Conservation (phyloP, 2,888 invertebrate species). For the Parthenolecanium corni region DNA sequence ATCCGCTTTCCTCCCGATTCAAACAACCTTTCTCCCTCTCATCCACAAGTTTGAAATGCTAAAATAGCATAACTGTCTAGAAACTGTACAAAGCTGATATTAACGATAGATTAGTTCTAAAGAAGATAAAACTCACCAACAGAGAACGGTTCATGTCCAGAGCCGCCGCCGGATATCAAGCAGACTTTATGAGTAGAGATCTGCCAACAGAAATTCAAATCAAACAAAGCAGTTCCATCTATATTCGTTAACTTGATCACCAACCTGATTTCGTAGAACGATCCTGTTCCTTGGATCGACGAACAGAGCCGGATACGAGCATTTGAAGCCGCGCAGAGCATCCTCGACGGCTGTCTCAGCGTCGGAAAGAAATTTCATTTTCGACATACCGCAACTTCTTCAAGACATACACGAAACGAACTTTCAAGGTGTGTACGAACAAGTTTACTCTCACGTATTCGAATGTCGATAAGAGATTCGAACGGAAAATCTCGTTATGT, state of each 20-base stretch:
- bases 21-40: too few relatives aligned
- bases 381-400: not conserved
- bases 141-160: conserved; percentile 66
- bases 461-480: too few relatives aligned
- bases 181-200: conserved; percentile 45
- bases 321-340: conserved; percentile 9
- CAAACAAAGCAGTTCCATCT: not conserved
- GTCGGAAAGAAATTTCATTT: conserved; percentile 13
- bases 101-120: too few relatives aligned
- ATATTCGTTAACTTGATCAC: not conserved
- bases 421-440: too few relatives aligned
- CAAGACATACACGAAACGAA: too few relatives aligned
- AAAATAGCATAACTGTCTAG: too few relatives aligned
- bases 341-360: conserved; percentile 15
- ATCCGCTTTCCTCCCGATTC: too few relatives aligned
- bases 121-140: conserved; percentile 39
- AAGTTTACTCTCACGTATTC: too few relatives aligned
- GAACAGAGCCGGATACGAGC: conserved; percentile 5
- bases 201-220: conserved; percentile 30
- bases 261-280: conserved; percentile 9
- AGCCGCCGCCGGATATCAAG: conserved; percentile 64
- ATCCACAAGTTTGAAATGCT: too few relatives aligned
- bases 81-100: too few relatives aligned
- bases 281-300: conserved; percentile 15
- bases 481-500: too few relatives aligned